Conservation (phyloP, 2,797 vertebrate species). For the Pseudomugil tenellus region DNA sequence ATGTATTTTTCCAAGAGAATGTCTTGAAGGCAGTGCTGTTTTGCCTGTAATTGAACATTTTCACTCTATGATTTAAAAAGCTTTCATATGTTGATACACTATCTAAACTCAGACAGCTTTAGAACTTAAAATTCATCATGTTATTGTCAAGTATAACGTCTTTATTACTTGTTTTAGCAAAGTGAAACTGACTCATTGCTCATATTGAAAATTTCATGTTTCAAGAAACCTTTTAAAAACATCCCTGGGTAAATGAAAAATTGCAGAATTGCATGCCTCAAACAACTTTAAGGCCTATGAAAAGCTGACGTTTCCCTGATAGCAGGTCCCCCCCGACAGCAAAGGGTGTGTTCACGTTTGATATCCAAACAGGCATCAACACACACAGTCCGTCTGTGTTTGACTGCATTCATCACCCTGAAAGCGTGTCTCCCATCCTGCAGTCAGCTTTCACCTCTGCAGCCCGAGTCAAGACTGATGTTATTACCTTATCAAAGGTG, state of each 20-base stretch:
- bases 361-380: conserved; percentile 62
- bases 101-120: no score
- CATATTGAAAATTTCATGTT: background rate
- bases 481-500: conserved; percentile 89
- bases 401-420: conserved; percentile 90
- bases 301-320: conserved; percentile 40
- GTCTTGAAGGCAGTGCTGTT: background rate
- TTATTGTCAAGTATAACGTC: background rate
- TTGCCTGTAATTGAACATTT: background rate
- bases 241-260: conserved; percentile 4
- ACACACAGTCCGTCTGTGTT: conserved; percentile 70
- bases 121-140: background rate
- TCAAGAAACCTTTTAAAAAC: conserved; percentile 8
- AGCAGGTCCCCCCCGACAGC: conserved; percentile 45
- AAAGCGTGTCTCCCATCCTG: conserved; percentile 87
- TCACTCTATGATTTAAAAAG: background rate
- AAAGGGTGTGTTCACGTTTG: conserved; percentile 53
- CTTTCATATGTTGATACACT: no score
- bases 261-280: conserved; percentile 6
- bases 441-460: conserved; percentile 91
- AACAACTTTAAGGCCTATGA: conserved; percentile 23
- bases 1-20: background rate
- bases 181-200: background rate
- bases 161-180: background rate
- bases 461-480: conserved; percentile 86